phyloP scores from a whole-genome alignment of 2,888 invertebrate genomes.

The Philhelius pedissequus region DNA sequence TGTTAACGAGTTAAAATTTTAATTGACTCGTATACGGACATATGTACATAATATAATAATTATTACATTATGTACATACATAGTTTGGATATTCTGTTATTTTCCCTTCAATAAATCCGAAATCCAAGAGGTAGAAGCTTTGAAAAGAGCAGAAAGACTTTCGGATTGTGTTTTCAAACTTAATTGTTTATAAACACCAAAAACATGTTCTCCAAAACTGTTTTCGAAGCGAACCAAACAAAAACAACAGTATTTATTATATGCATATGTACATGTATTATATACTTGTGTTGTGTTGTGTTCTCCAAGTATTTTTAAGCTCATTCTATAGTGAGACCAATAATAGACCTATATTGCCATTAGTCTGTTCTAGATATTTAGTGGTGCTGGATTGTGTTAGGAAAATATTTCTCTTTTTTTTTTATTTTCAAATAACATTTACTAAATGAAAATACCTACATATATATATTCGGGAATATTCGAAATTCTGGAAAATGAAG shows the following conservation, averaged over 20 bases:
- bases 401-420: constrained; percentile 7
- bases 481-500: constrained; percentile 38
- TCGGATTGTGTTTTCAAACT: neutral
- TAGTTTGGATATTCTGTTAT: no score
- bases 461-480: neutral
- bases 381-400: constrained; percentile 71
- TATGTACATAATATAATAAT: no score
- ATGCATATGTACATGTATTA: neutral
- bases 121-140: neutral
- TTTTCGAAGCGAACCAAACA: neutral
- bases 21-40: no score
- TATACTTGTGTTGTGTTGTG: neutral
- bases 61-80: no score
- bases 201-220: constrained; percentile 48
- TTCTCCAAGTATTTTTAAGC: constrained; percentile 11
- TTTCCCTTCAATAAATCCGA: no score
- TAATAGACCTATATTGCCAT: constrained; percentile 24
- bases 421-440: neutral
- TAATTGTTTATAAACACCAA: constrained; percentile 6
- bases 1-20: no score
- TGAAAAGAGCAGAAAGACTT: neutral
- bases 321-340: constrained; percentile 15
- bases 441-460: neutral
- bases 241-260: neutral
- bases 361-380: constrained; percentile 74